Evolutionary conservation across 2,113 vertebrate species (phyloP), one percentile per base, ranked within the genome.

Genomic region (Chinchilla lanigera): DNA sequence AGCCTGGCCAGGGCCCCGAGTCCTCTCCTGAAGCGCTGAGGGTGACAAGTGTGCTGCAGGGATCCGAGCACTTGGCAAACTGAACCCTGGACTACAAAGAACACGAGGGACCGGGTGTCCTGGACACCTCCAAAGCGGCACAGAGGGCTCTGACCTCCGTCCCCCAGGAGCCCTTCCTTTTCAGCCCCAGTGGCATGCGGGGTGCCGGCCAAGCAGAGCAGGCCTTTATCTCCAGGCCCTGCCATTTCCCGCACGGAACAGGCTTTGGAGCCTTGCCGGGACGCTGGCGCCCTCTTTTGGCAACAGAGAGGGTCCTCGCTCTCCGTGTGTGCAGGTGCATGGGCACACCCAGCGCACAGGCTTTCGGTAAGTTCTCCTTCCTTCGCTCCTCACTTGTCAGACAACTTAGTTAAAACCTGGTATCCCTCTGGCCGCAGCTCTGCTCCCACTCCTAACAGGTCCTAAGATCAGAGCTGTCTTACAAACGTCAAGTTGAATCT

Each of bases 101-200:
- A 52, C 60, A 20, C 0, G 61, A 52, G 38, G 82, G 35, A 20
- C 71, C 33, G 19, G 13, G 38, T 33, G 41, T 50, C 41, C 33
- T 11, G 3, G 0, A 1, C 50, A 50, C 1, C 1, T 7, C 22
- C 22, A 5, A 26, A n/a, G 52, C 5, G 47, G 54, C 73, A 26
- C 14, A 4, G 50, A 1, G 5, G 6, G 35, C 50, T 47, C 35
- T 0, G 14, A 9, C 20, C 52, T 3, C 20, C 0, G 17, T 16
- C 54, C 10, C 5, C 54, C 50, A 3, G 35, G 33, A 8, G 17
- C 19, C 1, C 28, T 28, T 22, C 65, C 50, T 52, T 38, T 41
- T 54, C 12, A 22, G n/a, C 44, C 9, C 5, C 41, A 92, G 61
- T n/a, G 54, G 10, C 2, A 0, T 1, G 69, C 38, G 28, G 28